A percentile compares a stretch with the other conserved stretches of the same genome.
Conservation (phyloP, 2,113 vertebrate genomes). For the Sceloporus undulatus region DNA sequence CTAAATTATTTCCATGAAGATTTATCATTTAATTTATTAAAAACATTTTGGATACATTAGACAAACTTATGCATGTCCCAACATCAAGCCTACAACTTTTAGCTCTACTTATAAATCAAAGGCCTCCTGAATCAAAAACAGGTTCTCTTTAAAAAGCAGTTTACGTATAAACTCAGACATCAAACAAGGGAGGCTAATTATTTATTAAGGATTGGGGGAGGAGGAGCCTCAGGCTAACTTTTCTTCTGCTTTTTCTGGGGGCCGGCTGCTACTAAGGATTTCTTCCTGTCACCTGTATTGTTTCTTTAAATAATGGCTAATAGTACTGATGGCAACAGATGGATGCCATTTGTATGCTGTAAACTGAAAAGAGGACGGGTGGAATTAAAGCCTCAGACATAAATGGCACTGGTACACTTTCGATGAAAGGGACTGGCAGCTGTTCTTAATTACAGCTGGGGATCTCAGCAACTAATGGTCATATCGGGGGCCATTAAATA, state of each 20-base stretch:
- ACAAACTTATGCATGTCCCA: slow-evolving; percentile 40
- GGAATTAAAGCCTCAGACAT: slow-evolving; percentile 59
- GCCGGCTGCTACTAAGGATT: slow-evolving; percentile 30
- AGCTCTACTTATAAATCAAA: slow-evolving; percentile 44
- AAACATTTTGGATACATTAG: slow-evolving; percentile 31
- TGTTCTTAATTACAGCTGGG: slow-evolving; percentile 58
- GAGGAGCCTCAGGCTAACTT: fast-evolving
- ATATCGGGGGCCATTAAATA: neutral
- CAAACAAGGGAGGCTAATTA: neutral
- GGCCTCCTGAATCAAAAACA: slow-evolving; percentile 37
- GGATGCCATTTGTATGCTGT: slow-evolving; percentile 51
- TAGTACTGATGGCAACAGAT: slow-evolving; percentile 58
- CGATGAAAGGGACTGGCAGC: slow-evolving; percentile 62
- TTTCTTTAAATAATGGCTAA: slow-evolving; percentile 33
- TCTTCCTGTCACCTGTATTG: slow-evolving; percentile 31
- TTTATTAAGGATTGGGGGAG: neutral
- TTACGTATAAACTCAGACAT: slow-evolving; percentile 17
- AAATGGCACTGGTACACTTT: slow-evolving; percentile 50
- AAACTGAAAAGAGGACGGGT: slow-evolving; percentile 5
- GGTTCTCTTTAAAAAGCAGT: slow-evolving; percentile 49
- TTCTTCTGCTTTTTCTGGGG: neutral
- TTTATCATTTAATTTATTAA: neutral
- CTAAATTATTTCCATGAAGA: neutral
- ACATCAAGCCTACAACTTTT: slow-evolving; percentile 62
- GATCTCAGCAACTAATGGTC: slow-evolving; percentile 39